These are phyloP conservation scores for Smutsia gigantea DNA, from an alignment of 2,797 vertebrate genomes.

Conservation along the genomic window DNA sequence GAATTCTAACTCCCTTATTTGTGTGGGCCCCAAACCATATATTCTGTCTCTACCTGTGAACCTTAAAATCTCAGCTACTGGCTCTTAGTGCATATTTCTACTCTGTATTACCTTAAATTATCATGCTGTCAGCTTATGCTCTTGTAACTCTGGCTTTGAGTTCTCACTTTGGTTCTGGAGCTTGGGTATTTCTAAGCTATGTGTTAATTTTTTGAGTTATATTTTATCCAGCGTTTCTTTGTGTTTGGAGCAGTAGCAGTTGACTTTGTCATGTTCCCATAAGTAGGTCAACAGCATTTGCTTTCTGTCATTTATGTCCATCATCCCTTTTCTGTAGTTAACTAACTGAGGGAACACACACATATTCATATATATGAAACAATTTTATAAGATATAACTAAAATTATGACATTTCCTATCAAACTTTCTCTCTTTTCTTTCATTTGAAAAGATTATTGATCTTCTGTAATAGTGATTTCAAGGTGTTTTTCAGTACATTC, in stretches of 20 bases:
- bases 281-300: constrained; percentile 40
- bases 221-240: constrained; percentile 13
- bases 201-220: not conserved
- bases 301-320: not conserved
- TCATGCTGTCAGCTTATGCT: not conserved
- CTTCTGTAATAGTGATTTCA: constrained; percentile 4
- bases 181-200: constrained; percentile 25
- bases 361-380: not conserved
- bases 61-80: not conserved
- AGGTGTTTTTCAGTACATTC: not conserved
- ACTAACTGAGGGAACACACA: not conserved
- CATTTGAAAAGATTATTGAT: constrained; percentile 9
- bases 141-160: not conserved
- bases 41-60: not conserved
- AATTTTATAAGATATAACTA: not conserved
- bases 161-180: constrained; percentile 4
- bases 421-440: not conserved
- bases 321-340: constrained; percentile 23
- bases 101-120: not conserved
- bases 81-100: not conserved
- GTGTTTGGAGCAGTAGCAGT: constrained; percentile 18
- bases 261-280: constrained; percentile 12
- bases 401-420: constrained; percentile 25
- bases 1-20: not conserved
- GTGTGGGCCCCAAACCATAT: not conserved